Conservation (phyloP, 2,113 vertebrate genomes). For the Lynx canadensis region DNA sequence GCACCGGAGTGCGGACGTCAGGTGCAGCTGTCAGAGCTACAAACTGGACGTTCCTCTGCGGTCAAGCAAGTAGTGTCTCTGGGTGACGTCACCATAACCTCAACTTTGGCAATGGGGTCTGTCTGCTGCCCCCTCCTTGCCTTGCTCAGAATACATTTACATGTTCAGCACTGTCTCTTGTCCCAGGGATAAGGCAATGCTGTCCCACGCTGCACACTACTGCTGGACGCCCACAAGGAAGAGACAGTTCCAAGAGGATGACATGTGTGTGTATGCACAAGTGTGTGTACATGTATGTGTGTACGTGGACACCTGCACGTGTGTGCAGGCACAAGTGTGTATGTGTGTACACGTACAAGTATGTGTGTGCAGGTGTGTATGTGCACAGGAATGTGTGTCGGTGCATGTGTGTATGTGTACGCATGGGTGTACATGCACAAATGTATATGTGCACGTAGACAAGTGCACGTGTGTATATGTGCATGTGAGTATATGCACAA, state of each 20-base stretch:
- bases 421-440: too few species aligned
- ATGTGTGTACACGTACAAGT: background rate
- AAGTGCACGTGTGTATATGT: too few species aligned
- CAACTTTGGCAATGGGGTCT: too few species aligned
- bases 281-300: background rate
- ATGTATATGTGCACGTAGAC: too few species aligned
- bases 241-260: too few species aligned
- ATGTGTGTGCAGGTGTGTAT: background rate
- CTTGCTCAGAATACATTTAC: fast-evolving
- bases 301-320: background rate
- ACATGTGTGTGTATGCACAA: background rate
- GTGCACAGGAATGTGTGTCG: too few species aligned
- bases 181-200: background rate
- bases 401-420: too few species aligned
- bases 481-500: too few species aligned
- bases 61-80: fast-evolving
- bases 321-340: background rate
- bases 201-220: fast-evolving
- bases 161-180: too few species aligned
- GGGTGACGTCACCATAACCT: background rate
- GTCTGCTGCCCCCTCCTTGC: too few species aligned
- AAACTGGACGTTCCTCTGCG: too few species aligned
- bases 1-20: too few species aligned
- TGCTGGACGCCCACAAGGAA: background rate
- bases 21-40: background rate